A percentile compares a stretch with the other conserved stretches of the same genome.
Conservation (phyloP, 2,113 vertebrate species). For the Sylvia atricapilla region DNA sequence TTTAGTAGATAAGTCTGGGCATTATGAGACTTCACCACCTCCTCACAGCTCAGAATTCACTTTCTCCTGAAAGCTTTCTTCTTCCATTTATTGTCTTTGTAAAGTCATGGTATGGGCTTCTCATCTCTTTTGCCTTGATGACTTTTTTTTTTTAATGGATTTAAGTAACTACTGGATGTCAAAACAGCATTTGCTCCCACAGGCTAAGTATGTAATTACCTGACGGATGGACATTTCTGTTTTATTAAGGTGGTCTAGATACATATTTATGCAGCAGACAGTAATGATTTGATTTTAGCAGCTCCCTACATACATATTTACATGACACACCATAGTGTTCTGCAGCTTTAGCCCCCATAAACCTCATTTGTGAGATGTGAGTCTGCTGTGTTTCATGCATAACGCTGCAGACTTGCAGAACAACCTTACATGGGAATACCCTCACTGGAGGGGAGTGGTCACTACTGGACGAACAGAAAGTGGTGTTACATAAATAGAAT, state of each 20-base stretch:
- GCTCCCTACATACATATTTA: slow-evolving; percentile 54
- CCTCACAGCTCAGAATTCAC: background rate
- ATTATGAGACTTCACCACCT: slow-evolving; percentile 2
- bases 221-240: background rate
- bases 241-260: slow-evolving; percentile 42
- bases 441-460: background rate
- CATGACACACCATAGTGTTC: slow-evolving; percentile 56
- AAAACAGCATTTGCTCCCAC: slow-evolving; percentile 12
- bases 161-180: background rate
- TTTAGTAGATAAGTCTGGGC: slow-evolving; percentile 12
- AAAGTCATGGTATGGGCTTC: background rate
- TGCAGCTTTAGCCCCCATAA: slow-evolving; percentile 45
- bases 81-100: background rate
- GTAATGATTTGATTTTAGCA: slow-evolving; percentile 60
- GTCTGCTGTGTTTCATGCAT: background rate
- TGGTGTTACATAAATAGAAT: slow-evolving; percentile 5
- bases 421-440: background rate
- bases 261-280: slow-evolving; percentile 45
- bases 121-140: background rate
- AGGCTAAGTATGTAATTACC: slow-evolving; percentile 26
- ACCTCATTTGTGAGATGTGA: background rate
- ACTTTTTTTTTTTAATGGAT: background rate
- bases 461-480: slow-evolving; percentile 16
- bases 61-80: background rate
- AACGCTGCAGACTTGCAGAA: background rate